Base-by-base conservation (phyloP, 2,888 invertebrate species). In the Icerya purchasi region DNA sequence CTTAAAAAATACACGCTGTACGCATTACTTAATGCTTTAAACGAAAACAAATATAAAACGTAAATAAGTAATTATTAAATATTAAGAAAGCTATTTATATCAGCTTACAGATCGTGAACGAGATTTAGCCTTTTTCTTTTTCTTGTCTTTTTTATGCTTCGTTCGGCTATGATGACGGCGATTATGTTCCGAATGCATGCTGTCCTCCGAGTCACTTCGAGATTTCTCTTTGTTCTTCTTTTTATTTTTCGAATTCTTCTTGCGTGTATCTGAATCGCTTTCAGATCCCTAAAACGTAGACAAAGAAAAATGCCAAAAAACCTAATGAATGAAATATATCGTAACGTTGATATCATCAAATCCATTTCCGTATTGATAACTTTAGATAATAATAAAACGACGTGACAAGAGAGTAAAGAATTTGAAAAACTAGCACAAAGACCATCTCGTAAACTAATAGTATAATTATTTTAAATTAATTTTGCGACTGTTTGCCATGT, bases 151-250 rank as follows among this genome's bases (percentile, higher is more conserved):
- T 61, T 71, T 70, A 63, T 72, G 74, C 69, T 73, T 71, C 67
- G 75, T 68, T 69, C 74, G 60, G 2, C 56, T 53, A 56, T 60
- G 56, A 56, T 60, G 70, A 72, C 77, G 68, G 5, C 36, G 36
- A 36, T 36, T 5, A 36, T 14, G 5, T 36, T 71, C 72, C 3
- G 67, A 67, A 53, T 66, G 65, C 1, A 66, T 66, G 36, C 66
- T 63, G 53, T 66, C n/a, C n/a, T n/a, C 64, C 62, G 76, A 76
- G 61, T 75, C 75, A 2, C 74, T 72, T 59, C 60, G 62, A 19
- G 65, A 78, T 1, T 78, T 76, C 21, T 83, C 79, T 65, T 77
- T 76, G 69, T 82, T 83, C 71, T 80, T 83, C 69, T 84, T 84
- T 70, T 82, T 83, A 57, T 78, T 78, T 64, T 83, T 60, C 18